Evolutionary conservation across 2,888 invertebrate species (phyloP), one percentile per base, ranked within the genome.

Genomic region (Xestia xanthographa): DNA sequence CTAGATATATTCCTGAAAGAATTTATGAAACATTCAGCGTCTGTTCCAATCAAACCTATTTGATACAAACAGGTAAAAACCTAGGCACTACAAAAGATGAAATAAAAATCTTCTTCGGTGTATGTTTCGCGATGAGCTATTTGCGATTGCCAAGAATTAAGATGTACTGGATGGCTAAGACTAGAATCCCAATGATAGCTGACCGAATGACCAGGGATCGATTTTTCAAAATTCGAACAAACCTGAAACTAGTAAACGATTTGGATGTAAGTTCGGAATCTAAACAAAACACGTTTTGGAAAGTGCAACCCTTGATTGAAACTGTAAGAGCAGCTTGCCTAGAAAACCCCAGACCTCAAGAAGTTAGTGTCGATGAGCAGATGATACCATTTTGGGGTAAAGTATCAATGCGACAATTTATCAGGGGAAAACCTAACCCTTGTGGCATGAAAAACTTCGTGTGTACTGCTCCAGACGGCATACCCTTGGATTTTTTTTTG

Each of bases 361-460:
- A 71, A 8, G 2, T 70, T 70, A 71, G 34, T 71, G 38, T 71
- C 0, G 66, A 71, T 0, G 45, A 65, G 45, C 71, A 71, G 20
- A 71, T 70, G 70, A 38, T 71, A 38, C 67, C 67, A 0, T 71
- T 71, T 71, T 66, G 48, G 67, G 71, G 71, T 48, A 4, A 71
- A 71, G 67, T 71, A 20, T 71, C 67, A 14, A 71, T 66, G 71
- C 67, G 71, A 0, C 67, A 71, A 2, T 71, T 71, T 0, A 71
- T 70, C 0, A 65, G 70, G 5, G 66, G 70, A 71, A 71, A 71
- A 71, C 48, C 71, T 0, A 71, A 71, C 26, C 48, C 66, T 1
- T 71, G 71, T 71, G 71, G 71, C 5, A 2, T 71, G 20, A 66
- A 48, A 71, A 71, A 71, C 66, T 71, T 71, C 3, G 48, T 71